Percentiles rank a stretch among this genome's conserved stretches.
These are phyloP conservation scores for Amblyjoppa proteus DNA, from an alignment of 2,888 invertebrate species.

Conservation along the genomic window DNA sequence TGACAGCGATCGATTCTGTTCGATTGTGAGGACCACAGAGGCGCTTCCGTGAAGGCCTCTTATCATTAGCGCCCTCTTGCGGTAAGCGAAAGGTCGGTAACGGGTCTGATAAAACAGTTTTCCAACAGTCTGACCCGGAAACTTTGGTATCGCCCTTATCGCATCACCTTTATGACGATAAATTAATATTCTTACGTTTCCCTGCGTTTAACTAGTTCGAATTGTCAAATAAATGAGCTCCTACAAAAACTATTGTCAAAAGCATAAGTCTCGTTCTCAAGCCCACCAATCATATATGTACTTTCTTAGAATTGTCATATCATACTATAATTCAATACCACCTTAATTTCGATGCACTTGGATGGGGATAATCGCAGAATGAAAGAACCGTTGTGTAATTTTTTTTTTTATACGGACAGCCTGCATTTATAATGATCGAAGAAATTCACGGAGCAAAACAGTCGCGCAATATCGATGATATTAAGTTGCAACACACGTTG, in stretches of 20 bases:
- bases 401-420: slow-evolving; percentile 58
- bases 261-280: not conserved
- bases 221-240: not conserved
- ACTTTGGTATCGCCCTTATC: not conserved
- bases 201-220: too few species aligned
- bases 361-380: slow-evolving; percentile 28
- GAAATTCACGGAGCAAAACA: slow-evolving; percentile 53
- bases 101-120: not conserved
- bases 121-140: not conserved
- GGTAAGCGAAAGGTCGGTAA: not conserved
- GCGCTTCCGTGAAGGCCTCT: not conserved
- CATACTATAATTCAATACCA: not conserved
- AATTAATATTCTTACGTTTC: too few species aligned
- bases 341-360: slow-evolving; percentile 21
- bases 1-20: not conserved
- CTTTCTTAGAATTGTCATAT: not conserved
- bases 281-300: not conserved
- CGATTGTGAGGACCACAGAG: not conserved
- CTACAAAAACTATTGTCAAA: not conserved
- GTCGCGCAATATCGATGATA: slow-evolving; percentile 47
- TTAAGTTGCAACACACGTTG: slow-evolving; percentile 34
- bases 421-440: slow-evolving; percentile 63
- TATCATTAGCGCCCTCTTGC: not conserved
- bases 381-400: slow-evolving; percentile 24
- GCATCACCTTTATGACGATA: not conserved